Conservation (phyloP, 2,797 vertebrate genomes). For the Oryzias dopingdopingensis region DNA sequence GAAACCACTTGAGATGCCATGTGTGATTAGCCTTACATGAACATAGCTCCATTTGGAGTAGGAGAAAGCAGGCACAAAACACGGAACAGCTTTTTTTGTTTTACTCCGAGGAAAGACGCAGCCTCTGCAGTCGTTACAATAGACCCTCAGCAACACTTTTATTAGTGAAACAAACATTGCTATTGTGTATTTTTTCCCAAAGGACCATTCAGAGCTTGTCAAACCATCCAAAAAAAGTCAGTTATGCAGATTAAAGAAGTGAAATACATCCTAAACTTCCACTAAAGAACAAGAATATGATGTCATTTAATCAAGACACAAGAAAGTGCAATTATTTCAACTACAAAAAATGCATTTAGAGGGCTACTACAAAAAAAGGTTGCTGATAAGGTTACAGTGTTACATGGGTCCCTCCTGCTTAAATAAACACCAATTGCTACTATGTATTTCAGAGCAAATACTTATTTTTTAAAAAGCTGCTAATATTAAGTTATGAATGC, state of each 20-base stretch:
- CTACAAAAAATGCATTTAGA: too few relatives aligned
- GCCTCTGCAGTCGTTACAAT: conserved; percentile 63
- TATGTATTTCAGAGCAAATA: not conserved
- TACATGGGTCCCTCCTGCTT: not conserved
- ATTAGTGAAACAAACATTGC: conserved; percentile 65
- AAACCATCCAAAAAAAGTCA: conserved; percentile 37
- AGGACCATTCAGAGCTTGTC: conserved; percentile 55
- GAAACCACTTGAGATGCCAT: conserved; percentile 78
- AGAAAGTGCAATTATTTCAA: too few relatives aligned
- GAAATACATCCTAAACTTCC: conserved; percentile 9
- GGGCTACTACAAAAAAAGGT: not conserved
- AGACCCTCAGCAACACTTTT: conserved; percentile 51
- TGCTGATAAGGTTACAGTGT: not conserved
- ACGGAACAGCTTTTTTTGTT: conserved; percentile 79
- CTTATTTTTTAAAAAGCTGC: not conserved
- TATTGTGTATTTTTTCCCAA: conserved; percentile 63
- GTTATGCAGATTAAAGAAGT: conserved; percentile 24
- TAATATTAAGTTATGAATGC: conserved; percentile 1
- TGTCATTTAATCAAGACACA: not conserved
- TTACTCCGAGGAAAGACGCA: conserved; percentile 53
- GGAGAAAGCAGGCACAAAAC: conserved; percentile 72
- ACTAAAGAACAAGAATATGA: conserved; percentile 9
- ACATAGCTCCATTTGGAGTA: conserved; percentile 63
- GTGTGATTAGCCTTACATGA: conserved; percentile 72
- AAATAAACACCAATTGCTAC: not conserved